phyloP scores from a whole-genome alignment of 2,888 invertebrate genomes.

The Xanthorhoe designata region DNA sequence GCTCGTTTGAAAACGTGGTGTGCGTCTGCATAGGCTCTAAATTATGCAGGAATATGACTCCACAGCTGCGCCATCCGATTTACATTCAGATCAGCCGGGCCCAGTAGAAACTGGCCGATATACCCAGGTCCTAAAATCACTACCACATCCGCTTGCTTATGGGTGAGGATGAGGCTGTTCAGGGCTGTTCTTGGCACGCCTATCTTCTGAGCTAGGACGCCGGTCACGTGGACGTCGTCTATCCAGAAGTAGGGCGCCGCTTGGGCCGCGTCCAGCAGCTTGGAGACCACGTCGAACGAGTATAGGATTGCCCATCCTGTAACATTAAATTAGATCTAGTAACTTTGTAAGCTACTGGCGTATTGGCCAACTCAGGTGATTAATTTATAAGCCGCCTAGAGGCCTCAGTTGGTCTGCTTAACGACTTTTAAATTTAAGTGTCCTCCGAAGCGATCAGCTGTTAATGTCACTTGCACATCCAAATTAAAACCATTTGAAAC shows the following conservation, averaged over 20 bases:
- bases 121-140: constrained; percentile 54
- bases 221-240: constrained; percentile 93
- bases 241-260: constrained; percentile 91
- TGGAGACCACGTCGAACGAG: constrained; percentile 86
- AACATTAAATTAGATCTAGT: constrained; percentile 28
- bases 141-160: constrained; percentile 53
- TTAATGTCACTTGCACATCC: too few relatives aligned
- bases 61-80: constrained; percentile 80
- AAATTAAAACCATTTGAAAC: too few relatives aligned
- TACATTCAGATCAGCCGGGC: constrained; percentile 80
- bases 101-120: constrained; percentile 80
- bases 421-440: too few relatives aligned
- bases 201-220: constrained; percentile 85
- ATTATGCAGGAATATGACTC: constrained; percentile 61
- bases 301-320: constrained; percentile 87
- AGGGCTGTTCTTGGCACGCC: constrained; percentile 84
- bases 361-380: too few relatives aligned
- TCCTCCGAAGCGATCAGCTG: too few relatives aligned
- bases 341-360: too few relatives aligned
- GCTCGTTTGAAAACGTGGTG: background rate
- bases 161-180: constrained; percentile 70
- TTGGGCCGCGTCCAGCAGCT: constrained; percentile 86
- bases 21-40: background rate
- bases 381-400: too few relatives aligned
- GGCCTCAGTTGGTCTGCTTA: too few relatives aligned